Conservation (phyloP, 2,888 invertebrate genomes). For the Drosophila pseudotakahashii region DNA sequence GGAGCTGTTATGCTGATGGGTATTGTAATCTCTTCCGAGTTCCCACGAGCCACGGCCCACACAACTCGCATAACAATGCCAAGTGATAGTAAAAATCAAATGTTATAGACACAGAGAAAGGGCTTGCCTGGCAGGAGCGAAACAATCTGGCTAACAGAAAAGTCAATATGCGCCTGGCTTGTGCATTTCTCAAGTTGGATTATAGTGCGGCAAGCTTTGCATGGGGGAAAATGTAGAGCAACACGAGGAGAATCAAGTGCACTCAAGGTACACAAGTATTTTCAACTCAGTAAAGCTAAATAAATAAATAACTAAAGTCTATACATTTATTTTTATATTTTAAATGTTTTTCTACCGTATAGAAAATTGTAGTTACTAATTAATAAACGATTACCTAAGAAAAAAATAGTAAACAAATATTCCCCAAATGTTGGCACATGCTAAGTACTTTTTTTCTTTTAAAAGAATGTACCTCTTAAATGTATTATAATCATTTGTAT, state of each 20-base stretch:
- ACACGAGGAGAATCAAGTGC: neutral
- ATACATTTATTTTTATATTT: neutral
- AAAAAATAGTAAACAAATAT: too few species aligned
- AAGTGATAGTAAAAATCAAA: constrained; percentile 75
- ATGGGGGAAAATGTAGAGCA: constrained; percentile 12
- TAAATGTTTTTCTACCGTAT: neutral
- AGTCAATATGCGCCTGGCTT: constrained; percentile 65
- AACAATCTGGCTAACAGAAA: constrained; percentile 46
- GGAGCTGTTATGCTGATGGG: constrained; percentile 54
- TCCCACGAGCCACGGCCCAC: constrained; percentile 16
- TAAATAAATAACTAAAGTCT: neutral
- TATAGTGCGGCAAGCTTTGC: constrained; percentile 51
- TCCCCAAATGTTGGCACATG: too few species aligned
- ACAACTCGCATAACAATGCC: constrained; percentile 60
- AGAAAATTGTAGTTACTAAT: too few species aligned
- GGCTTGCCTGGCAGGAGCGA: constrained; percentile 15
- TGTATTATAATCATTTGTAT: too few species aligned
- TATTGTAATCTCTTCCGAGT: constrained; percentile 48
- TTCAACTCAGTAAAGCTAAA: neutral
- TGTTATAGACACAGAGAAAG: constrained; percentile 52
- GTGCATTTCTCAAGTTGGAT: constrained; percentile 69
- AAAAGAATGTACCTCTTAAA: too few species aligned
- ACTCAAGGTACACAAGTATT: neutral
- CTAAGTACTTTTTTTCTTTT: too few species aligned
- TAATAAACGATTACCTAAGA: too few species aligned